Conservation (phyloP, 1,140 invertebrate species). For the Zeugodacus cucurbitae region DNA sequence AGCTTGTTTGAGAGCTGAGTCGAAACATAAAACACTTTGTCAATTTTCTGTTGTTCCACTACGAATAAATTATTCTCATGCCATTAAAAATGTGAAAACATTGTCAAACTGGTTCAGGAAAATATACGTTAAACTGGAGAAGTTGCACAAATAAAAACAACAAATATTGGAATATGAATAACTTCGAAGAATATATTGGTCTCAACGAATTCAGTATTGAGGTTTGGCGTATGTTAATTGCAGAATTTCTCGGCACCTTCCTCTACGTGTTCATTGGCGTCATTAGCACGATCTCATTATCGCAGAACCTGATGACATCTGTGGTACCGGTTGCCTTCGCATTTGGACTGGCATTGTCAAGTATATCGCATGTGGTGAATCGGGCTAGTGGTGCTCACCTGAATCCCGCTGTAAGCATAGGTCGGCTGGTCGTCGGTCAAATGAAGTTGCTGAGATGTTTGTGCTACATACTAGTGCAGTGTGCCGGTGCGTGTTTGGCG, state of each 20-base stretch:
- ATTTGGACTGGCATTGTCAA: slow-evolving; percentile 68
- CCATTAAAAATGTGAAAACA: no score
- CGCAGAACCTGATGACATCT: slow-evolving; percentile 54
- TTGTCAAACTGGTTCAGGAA: no score
- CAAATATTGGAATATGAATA: not conserved
- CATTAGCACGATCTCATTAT: slow-evolving; percentile 66
- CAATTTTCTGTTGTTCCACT: no score
- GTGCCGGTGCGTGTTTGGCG: slow-evolving; percentile 77
- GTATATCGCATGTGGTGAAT: slow-evolving; percentile 82
- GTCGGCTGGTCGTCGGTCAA: slow-evolving; percentile 70
- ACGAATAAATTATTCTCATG: no score
- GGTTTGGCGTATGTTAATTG: slow-evolving; percentile 56
- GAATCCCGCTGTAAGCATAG: slow-evolving; percentile 85
- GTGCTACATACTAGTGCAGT: slow-evolving; percentile 78
- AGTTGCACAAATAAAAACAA: not conserved
- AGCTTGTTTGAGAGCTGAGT: no score
- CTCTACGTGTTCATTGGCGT: slow-evolving; percentile 82
- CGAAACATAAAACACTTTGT: no score
- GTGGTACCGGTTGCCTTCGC: slow-evolving; percentile 59
- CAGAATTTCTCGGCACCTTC: slow-evolving; percentile 79
- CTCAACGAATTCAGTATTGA: not conserved
- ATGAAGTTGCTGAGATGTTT: slow-evolving; percentile 71
- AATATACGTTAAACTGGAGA: no score
- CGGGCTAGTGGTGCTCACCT: slow-evolving; percentile 80
- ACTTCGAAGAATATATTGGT: not conserved